Conservation (phyloP, 2,113 vertebrate genomes). For the Ictalurus punctatus region DNA sequence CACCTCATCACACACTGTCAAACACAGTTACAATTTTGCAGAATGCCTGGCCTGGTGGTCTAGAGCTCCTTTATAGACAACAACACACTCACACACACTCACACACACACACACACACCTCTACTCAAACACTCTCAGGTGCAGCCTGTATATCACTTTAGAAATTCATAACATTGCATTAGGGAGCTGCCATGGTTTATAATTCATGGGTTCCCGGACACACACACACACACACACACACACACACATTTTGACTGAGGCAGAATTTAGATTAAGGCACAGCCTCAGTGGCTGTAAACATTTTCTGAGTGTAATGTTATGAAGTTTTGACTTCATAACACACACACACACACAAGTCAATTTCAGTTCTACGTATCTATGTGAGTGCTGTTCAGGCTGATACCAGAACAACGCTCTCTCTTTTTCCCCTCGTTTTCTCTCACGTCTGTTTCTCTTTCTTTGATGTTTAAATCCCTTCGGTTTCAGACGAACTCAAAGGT, state of each 20-base stretch:
- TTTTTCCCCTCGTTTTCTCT: background rate
- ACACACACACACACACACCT: conserved; percentile 23
- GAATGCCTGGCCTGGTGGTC: background rate
- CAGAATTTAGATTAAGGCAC: conserved; percentile 48
- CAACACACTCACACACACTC: background rate
- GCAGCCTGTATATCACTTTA: conserved; percentile 38
- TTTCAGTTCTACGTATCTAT: background rate
- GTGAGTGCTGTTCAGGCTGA: background rate
- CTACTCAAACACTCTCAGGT: background rate
- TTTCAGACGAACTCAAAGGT: conserved; percentile 36
- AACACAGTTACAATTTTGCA: conserved; percentile 8
- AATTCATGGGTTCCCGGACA: conserved; percentile 44
- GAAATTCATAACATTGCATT: conserved; percentile 53
- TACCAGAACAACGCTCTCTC: background rate
- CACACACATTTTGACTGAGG: background rate
- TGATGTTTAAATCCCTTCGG: conserved; percentile 35
- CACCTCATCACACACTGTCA: conserved; percentile 15
- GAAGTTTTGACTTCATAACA: conserved; percentile 1
- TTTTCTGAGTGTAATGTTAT: conserved; percentile 49
- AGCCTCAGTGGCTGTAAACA: conserved; percentile 39
- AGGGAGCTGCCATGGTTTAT: conserved; percentile 46
- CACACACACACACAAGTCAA: conserved; percentile 1
- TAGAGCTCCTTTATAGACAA: background rate
- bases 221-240: conserved; percentile 13
- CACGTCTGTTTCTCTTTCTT: conserved; percentile 5